Percentiles rank a stretch among this genome's conserved stretches.
phyloP scores from a whole-genome alignment of 2,888 invertebrate species.

The Phytoseiulus persimilis region DNA sequence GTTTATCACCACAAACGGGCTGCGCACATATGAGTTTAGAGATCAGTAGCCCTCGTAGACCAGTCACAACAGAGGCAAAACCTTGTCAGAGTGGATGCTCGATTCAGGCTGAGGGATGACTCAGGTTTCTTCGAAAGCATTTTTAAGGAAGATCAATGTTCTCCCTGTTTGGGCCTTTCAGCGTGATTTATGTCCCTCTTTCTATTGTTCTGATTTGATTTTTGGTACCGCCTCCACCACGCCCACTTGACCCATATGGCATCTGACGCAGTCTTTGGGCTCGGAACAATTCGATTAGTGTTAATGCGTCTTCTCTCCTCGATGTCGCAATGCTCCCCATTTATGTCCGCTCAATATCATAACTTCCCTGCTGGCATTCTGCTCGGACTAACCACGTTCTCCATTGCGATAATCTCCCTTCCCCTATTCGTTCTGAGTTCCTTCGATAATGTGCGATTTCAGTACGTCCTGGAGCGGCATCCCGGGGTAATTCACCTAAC shows the following conservation, averaged over 20 bases:
- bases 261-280: background rate
- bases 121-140: background rate
- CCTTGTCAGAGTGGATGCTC: background rate
- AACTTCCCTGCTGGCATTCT: background rate
- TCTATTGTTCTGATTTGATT: background rate
- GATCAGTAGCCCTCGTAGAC: too few relatives aligned
- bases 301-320: background rate
- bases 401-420: background rate
- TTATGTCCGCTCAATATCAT: background rate
- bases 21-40: too few relatives aligned
- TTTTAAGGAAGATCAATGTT: background rate
- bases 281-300: background rate
- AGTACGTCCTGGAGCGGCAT: too few relatives aligned
- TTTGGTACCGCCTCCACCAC: background rate
- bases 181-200: background rate
- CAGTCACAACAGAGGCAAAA: too few relatives aligned
- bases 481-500: too few relatives aligned
- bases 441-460: too few relatives aligned
- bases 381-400: background rate
- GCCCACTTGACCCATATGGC: constrained; percentile 5
- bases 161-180: background rate
- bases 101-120: background rate
- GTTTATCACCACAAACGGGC: too few relatives aligned
- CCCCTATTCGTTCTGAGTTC: background rate
- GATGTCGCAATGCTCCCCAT: background rate